Evolutionary conservation across 2,113 vertebrate genomes (phyloP).

Genomic region (Channa argus): DNA sequence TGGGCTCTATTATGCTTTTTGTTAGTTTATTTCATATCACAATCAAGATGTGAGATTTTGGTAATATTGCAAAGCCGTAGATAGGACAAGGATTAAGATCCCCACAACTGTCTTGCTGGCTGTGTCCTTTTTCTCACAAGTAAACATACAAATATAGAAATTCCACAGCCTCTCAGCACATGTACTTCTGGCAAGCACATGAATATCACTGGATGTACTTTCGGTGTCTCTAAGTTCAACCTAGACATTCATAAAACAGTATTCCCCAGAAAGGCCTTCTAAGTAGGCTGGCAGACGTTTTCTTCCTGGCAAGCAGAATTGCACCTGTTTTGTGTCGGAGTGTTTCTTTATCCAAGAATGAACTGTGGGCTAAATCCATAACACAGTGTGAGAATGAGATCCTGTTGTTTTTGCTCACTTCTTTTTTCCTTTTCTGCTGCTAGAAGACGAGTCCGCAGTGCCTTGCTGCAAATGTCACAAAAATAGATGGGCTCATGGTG

Average conservation of each 20-base stretch:
- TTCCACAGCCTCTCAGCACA: background rate
- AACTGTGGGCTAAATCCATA: conserved; percentile 33
- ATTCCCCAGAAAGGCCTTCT: conserved; percentile 28
- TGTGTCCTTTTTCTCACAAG: background rate
- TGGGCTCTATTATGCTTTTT: no score
- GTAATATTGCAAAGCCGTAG: background rate
- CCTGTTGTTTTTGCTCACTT: conserved; percentile 17
- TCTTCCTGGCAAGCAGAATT: conserved; percentile 48
- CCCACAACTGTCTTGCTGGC: background rate
- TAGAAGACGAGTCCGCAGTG: conserved; percentile 38
- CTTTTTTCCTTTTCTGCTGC: conserved; percentile 19
- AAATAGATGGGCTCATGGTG: conserved; percentile 60
- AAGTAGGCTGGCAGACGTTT: conserved; percentile 41
- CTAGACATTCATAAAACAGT: conserved; percentile 33
- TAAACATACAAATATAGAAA: background rate
- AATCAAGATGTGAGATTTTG: no score
- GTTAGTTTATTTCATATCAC: no score
- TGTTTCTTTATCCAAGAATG: conserved; percentile 20
- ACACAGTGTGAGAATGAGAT: background rate
- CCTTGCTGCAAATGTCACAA: conserved; percentile 66
- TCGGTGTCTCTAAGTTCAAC: conserved; percentile 9
- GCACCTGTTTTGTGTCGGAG: conserved; percentile 47
- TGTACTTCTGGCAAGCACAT: conserved; percentile 12
- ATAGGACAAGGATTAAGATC: background rate
- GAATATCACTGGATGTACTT: conserved; percentile 9